These are phyloP conservation scores for Siniperca undulata DNA, from an alignment of 2,797 vertebrate genomes.

Conservation along the genomic window DNA sequence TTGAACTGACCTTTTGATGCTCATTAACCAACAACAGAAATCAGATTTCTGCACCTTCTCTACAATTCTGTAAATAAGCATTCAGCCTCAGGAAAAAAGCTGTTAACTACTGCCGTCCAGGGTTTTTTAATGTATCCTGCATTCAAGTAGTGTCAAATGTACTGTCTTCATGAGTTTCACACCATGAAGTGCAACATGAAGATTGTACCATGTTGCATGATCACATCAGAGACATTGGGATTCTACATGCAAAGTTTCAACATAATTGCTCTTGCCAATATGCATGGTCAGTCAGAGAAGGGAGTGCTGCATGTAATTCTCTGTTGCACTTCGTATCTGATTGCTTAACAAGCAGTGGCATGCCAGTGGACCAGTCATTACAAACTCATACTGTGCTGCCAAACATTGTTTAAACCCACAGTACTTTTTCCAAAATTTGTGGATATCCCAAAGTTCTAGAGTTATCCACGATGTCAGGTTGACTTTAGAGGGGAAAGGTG, in stretches of 20 bases:
- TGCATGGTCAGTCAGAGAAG: neutral
- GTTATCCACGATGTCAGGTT: neutral
- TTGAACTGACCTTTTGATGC: constrained; percentile 49
- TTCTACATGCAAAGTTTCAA: neutral
- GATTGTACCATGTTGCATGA: neutral
- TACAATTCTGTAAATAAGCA: constrained; percentile 16
- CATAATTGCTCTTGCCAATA: neutral
- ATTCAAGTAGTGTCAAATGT: no score
- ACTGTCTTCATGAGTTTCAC: neutral
- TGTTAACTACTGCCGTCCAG: neutral
- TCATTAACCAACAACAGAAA: constrained; percentile 52
- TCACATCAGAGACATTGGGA: neutral
- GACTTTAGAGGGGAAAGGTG: rapidly evolving
- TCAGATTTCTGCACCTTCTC: neutral
- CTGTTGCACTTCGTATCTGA: constrained; percentile 9
- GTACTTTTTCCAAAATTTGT: no score
- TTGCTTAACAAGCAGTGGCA: neutral
- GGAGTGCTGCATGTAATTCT: neutral
- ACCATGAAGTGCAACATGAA: neutral
- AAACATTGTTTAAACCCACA: neutral
- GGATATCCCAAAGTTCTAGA: neutral
- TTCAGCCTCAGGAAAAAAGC: neutral
- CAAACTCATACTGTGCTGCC: no score
- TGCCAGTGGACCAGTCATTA: neutral
- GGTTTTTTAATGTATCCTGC: no score